Conservation (phyloP, 2,113 vertebrate genomes). For the Speoplatyrhinus poulsoni region DNA sequence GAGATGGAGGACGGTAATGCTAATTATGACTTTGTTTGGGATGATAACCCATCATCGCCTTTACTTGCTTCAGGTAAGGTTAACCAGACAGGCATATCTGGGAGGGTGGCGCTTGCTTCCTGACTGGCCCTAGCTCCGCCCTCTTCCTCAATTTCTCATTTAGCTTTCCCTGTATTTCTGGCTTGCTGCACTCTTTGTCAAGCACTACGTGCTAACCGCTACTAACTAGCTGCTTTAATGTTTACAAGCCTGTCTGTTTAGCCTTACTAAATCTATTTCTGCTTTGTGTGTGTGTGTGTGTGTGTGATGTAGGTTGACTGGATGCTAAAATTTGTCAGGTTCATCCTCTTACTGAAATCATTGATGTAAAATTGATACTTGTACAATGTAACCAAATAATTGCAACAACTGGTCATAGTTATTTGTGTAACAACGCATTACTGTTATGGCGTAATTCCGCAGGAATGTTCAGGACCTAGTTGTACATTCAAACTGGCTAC, state of each 20-base stretch:
- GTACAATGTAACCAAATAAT: too few species aligned
- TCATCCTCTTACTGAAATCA: too few species aligned
- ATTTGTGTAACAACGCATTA: too few species aligned
- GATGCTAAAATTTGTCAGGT: too few species aligned
- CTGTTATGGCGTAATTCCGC: too few species aligned
- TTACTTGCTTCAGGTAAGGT: constrained; percentile 90
- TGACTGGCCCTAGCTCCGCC: not conserved
- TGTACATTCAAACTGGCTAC: too few species aligned
- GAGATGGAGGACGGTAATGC: constrained; percentile 97
- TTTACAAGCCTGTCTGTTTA: constrained; percentile 91
- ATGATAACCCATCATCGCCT: constrained; percentile 88
- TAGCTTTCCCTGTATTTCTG: not conserved
- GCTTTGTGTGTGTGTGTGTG: constrained; percentile 35
- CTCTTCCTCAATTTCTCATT: not conserved
- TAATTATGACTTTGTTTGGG: constrained; percentile 81
- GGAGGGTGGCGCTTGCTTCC: not conserved
- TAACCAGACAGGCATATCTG: constrained; percentile 88
- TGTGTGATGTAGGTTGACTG: not conserved
- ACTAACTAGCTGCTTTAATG: constrained; percentile 31
- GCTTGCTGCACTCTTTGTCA: too few species aligned
- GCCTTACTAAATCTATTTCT: constrained; percentile 80
- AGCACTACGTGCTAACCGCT: not conserved
- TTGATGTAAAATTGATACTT: too few species aligned
- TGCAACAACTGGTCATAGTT: too few species aligned
- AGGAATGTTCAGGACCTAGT: too few species aligned